Percentiles rank a stretch among this genome's conserved stretches.
These are phyloP conservation scores for Andrena bucephala DNA, from an alignment of 2,888 invertebrate species.

Conservation along the genomic window DNA sequence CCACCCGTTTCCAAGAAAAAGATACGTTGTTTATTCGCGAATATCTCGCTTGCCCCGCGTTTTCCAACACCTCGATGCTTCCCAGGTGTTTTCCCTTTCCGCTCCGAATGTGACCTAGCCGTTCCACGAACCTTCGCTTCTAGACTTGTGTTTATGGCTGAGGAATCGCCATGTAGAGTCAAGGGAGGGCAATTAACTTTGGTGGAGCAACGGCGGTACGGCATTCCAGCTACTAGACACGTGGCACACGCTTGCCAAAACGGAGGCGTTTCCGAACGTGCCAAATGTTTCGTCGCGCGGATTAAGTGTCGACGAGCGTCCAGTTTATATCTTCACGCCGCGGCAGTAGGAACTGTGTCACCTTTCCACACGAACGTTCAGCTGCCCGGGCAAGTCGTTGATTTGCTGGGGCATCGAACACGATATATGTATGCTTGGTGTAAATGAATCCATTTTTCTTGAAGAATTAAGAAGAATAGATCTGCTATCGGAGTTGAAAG, in stretches of 20 bases:
- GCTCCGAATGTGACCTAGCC: no score
- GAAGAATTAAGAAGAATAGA: no score
- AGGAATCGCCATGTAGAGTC: constrained; percentile 2
- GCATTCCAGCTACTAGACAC: constrained; percentile 34
- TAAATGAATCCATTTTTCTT: no score
- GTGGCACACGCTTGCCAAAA: constrained; percentile 29
- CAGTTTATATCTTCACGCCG: constrained; percentile 19
- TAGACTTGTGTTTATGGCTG: not conserved
- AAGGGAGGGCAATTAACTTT: constrained; percentile 31
- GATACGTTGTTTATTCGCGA: not conserved
- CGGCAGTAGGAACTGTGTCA: not conserved
- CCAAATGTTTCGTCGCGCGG: constrained; percentile 43
- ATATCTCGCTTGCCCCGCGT: not conserved
- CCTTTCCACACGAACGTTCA: not conserved
- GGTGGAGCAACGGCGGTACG: constrained; percentile 1
- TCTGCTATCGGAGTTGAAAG: no score
- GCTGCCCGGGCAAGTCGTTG: no score
- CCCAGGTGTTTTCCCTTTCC: not conserved
- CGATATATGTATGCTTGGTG: no score
- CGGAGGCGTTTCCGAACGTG: constrained; percentile 35
- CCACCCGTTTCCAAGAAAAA: not conserved
- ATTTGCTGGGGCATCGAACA: no score
- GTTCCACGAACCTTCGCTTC: constrained; percentile 16
- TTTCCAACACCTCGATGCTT: not conserved
- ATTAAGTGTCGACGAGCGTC: constrained; percentile 1